Base-by-base conservation (phyloP, 2,113 vertebrate species). In the Polypterus senegalus region DNA sequence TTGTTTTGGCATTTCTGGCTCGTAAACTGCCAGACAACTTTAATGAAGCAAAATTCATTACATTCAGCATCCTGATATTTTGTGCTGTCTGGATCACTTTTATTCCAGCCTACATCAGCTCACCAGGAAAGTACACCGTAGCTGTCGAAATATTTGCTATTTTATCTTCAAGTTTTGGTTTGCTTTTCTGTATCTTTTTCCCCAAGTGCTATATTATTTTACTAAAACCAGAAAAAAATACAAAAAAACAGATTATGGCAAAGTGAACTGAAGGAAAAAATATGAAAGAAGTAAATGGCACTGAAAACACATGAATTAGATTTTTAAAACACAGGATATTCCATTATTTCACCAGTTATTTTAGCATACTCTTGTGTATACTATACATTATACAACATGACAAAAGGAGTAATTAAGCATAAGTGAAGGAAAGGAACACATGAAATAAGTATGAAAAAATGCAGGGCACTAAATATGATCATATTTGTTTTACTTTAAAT, bases 141-240 rank as follows among this genome's bases (percentile, higher is more conserved):
- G 82, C 84, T 54, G 81, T 84, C 3, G 84, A 86, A 45, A 79
- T 88, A 47, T 88, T 88, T 84, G 83, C 84, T 0, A 86, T 88
- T 57, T 66, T 86, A 56, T 74, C 82, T 0, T 86, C 86, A 0
- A 82, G 74, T 58, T 85, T 79, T 77, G 83, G 79, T 8, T 60
- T 84, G 0, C 65, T 86, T 0, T 63, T 81, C 63, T 84, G 83
- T 61, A 85, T 86, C 49, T 85, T 85, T 58, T 46, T 79, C 2
- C 81, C 83, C 51, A 85, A 85, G 74, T 84, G 82, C 67, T 83
- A 81, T 4, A 64, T 85, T 0, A 79, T 86, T 4, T 67, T 85
- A 68, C 1, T 80, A 5, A 82, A 81, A 70, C 84, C 82, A 49
- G 71, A 81, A 7, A 79, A 72, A 46, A 84, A 86, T 7, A 81